Evolutionary conservation across 2,888 invertebrate genomes (phyloP).

Genomic region (Petrolisthes cinctipes): DNA sequence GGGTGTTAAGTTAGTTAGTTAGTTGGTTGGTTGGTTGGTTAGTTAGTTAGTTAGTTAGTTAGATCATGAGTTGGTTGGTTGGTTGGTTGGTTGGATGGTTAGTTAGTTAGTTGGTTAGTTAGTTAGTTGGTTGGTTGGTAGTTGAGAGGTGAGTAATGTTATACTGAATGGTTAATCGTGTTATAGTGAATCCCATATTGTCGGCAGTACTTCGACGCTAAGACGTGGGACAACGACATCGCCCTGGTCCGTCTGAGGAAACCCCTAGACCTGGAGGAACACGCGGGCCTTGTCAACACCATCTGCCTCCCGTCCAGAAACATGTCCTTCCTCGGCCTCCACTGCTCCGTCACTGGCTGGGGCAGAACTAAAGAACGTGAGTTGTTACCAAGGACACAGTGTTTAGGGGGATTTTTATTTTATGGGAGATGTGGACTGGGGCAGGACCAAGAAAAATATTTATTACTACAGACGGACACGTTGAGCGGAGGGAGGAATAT

Average conservation of each 20-base stretch:
- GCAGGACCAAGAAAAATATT: not conserved
- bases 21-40: not conserved
- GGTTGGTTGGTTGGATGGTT: too few relatives aligned
- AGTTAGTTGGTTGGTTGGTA: too few relatives aligned
- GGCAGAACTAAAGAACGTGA: slow-evolving; percentile 69
- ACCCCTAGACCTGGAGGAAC: slow-evolving; percentile 66
- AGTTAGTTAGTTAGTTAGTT: too few relatives aligned
- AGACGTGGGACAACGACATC: slow-evolving; percentile 70
- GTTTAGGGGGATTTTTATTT: not conserved
- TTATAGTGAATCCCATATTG: not conserved
- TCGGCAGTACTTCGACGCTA: slow-evolving; percentile 68
- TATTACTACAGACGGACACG: not conserved
- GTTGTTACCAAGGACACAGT: not conserved
- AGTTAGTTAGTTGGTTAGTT: too few relatives aligned
- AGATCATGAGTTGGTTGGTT: too few relatives aligned
- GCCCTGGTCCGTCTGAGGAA: slow-evolving; percentile 69
- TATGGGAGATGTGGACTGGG: not conserved
- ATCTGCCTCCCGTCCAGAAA: slow-evolving; percentile 69
- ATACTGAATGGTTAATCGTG: not conserved
- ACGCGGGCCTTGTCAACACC: slow-evolving; percentile 66
- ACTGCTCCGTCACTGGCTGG: slow-evolving; percentile 70
- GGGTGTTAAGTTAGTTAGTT: too few relatives aligned
- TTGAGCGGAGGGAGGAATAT: not conserved
- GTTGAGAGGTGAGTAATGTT: not conserved
- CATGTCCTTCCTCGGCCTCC: slow-evolving; percentile 67